phyloP scores from a whole-genome alignment of 2,113 vertebrate species.

The Rattus rattus region DNA sequence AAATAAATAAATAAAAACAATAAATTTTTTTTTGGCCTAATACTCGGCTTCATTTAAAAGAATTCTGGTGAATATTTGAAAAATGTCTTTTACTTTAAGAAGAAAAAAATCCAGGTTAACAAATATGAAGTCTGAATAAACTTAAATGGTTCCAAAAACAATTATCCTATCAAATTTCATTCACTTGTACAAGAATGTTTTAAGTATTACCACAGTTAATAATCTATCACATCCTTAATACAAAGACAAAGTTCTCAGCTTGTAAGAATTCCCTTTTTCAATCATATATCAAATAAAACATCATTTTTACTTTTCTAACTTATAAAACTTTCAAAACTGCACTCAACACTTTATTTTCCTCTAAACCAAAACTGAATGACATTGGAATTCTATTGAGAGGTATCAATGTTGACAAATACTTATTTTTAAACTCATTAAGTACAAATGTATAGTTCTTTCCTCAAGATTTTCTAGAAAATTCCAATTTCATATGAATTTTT shows the following conservation, averaged over 20 bases:
- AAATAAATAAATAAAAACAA: not conserved
- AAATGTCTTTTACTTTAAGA: conserved; percentile 18
- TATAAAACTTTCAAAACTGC: conserved; percentile 39
- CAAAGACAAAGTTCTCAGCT: conserved; percentile 5
- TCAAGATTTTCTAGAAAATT: conserved; percentile 49
- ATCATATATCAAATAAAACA: conserved; percentile 26
- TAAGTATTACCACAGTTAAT: not conserved
- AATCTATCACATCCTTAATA: conserved; percentile 1
- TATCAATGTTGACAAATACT: not conserved
- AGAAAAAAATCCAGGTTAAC: not conserved
- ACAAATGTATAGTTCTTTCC: not conserved
- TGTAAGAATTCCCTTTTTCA: not conserved
- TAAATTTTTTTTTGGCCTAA: not conserved
- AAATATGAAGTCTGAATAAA: conserved; percentile 38
- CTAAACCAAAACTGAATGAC: conserved; percentile 45
- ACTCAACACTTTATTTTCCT: conserved; percentile 13
- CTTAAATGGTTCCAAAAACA: not conserved
- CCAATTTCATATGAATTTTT: conserved; percentile 16
- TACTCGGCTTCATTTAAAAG: not conserved
- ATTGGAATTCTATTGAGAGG: not conserved
- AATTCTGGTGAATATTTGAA: conserved; percentile 6
- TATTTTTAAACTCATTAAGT: conserved; percentile 38
- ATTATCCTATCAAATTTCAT: conserved; percentile 24
- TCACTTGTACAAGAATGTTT: conserved; percentile 46
- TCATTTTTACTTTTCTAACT: not conserved